phyloP scores from a whole-genome alignment of 2,888 invertebrate species.

The Zaprionus obscuricornis region DNA sequence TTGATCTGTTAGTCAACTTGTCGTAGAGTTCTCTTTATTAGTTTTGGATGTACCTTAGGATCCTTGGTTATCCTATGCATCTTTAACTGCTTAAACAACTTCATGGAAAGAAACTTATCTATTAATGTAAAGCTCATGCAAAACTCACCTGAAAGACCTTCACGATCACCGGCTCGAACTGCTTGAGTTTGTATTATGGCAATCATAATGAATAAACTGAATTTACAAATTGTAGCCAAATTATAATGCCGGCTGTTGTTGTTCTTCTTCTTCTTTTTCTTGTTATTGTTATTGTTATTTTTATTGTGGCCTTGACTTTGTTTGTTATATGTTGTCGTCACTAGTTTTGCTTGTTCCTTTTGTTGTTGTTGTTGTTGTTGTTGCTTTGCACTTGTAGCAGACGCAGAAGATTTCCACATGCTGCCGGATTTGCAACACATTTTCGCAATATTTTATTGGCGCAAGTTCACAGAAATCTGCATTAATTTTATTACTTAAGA shows the following conservation, averaged over 20 bases:
- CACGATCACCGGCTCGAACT: conserved; percentile 37
- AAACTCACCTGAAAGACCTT: conserved; percentile 62
- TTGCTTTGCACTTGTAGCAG: conserved; percentile 42
- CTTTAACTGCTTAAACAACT: no score
- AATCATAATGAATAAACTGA: conserved; percentile 32
- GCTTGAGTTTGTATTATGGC: conserved; percentile 40
- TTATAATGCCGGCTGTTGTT: conserved; percentile 11
- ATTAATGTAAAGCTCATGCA: background rate
- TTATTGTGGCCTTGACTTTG: conserved; percentile 37
- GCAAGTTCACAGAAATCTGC: conserved; percentile 65
- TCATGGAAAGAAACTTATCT: no score
- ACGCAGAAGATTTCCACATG: conserved; percentile 59
- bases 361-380: conserved; percentile 19
- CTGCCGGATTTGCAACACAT: conserved; percentile 72
- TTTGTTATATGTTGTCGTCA: conserved; percentile 20
- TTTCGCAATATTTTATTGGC: conserved; percentile 55
- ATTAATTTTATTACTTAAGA: conserved; percentile 35
- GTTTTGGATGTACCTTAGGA: no score
- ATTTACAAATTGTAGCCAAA: conserved; percentile 17
- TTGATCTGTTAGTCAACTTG: no score
- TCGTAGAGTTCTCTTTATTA: no score
- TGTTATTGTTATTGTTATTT: background rate
- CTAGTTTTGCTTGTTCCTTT: conserved; percentile 18
- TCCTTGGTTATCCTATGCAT: no score
- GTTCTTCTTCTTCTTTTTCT: background rate